Evolutionary conservation across 2,113 vertebrate genomes (phyloP), one percentile per base, ranked within the genome.

Genomic region (Pionites leucogaster): DNA sequence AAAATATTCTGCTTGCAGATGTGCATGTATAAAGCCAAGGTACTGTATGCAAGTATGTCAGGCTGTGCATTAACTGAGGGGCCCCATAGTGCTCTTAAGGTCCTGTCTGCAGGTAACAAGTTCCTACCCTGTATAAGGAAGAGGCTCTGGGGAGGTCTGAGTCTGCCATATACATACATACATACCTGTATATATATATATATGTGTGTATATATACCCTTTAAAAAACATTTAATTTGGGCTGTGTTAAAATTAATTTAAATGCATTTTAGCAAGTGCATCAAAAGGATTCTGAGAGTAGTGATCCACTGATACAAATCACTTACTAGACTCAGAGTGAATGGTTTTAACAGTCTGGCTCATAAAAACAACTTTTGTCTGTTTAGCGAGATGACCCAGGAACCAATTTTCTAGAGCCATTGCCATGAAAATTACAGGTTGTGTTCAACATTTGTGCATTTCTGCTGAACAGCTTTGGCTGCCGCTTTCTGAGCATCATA

Each of bases 311-410:
- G 80, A 55, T 76, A 71, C 50, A 83, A 87, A 67, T 88, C 86
- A 70, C 42, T 81, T 37, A 37, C 15, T 28, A 62, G 82, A 84
- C 28, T 46, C 67, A 70, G 53, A 68, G 33, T 37, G 68, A 94
- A 49, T 0, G 1, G 18, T 83, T 87, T 91, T 80, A 74, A 74
- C 69, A 79, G 20, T 33, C 46, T 60, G 37, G 52, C 72, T 93
- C 55, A 94, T 57, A 92, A 70, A 92, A 82, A 52, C 37, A 49
- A 69, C 88, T 86, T 90, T 72, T 44, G 29, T 63, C 67, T 82
- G 4, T 95, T 97, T 92, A 97, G 62, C 91, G 92, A 75, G 60
- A 79, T 44, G 74, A 92, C 59, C 42, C 44, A 78, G 75, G 59
- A 81, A 82, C 46, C 24, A 71, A 62, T 94, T 92, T 62, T 71